Evolutionary conservation across 2,113 vertebrate species (phyloP).

Genomic region (Thymallus thymallus): DNA sequence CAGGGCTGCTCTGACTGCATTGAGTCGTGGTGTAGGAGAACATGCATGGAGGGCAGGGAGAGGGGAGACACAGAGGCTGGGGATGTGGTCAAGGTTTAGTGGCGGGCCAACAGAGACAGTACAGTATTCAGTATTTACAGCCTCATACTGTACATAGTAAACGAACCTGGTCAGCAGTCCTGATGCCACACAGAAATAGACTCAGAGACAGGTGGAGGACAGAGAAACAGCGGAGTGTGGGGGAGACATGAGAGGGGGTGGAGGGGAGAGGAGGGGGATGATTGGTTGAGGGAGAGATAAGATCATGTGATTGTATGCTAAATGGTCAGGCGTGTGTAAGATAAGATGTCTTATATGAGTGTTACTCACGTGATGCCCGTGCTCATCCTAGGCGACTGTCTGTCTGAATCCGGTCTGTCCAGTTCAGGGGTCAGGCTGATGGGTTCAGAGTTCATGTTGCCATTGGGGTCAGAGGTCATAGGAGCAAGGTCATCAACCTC

Average conservation of each 20-base stretch:
- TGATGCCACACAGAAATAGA: constrained; percentile 76
- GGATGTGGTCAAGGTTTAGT: too few relatives aligned
- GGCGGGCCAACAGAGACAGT: too few relatives aligned
- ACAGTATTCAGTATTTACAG: constrained; percentile 83
- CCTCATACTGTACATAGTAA: constrained; percentile 97
- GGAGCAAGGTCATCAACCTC: constrained; percentile 66
- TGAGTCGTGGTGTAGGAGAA: too few relatives aligned
- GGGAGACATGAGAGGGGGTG: constrained; percentile 61
- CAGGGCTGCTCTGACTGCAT: background rate
- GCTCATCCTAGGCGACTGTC: constrained; percentile 71
- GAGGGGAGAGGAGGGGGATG: constrained; percentile 20
- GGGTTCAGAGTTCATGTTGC: constrained; percentile 60
- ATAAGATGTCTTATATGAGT: background rate
- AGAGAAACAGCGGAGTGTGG: constrained; percentile 30
- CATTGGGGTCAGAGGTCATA: constrained; percentile 63
- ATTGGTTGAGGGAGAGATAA: constrained; percentile 39
- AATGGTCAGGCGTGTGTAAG: background rate
- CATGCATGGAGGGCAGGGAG: too few relatives aligned
- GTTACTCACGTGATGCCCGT: constrained; percentile 90
- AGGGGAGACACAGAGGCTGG: too few relatives aligned
- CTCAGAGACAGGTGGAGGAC: constrained; percentile 40
- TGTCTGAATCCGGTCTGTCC: constrained; percentile 68
- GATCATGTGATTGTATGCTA: constrained; percentile 33
- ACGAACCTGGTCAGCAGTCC: constrained; percentile 93
- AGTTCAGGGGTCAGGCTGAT: constrained; percentile 45